Conservation (phyloP, 2,888 invertebrate species). For the Lissocephala sabroskyi region DNA sequence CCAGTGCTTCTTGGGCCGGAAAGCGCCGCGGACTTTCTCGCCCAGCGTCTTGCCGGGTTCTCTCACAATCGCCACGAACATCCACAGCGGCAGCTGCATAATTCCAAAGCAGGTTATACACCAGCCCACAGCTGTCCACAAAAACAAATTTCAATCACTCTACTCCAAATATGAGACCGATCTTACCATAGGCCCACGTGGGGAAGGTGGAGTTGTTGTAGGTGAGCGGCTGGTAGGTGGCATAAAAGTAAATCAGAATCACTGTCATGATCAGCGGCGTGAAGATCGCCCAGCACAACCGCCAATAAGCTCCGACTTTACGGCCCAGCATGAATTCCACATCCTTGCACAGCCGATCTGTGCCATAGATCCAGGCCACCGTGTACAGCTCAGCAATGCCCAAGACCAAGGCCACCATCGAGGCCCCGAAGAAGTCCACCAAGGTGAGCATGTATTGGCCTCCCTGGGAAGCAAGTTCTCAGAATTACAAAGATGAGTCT, state of each 20-base stretch:
- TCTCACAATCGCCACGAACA: conserved; percentile 61
- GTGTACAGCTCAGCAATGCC: conserved; percentile 80
- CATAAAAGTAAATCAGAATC: conserved; percentile 82
- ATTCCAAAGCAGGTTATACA: conserved; percentile 73
- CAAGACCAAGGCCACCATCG: conserved; percentile 81
- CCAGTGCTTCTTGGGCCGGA: conserved; percentile 75
- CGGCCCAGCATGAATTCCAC: conserved; percentile 85
- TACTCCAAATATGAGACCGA: too few relatives aligned
- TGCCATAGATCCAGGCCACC: conserved; percentile 83
- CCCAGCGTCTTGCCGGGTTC: conserved; percentile 58
- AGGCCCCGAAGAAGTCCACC: conserved; percentile 83
- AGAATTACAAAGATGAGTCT: neutral
- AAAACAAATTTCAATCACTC: neutral
- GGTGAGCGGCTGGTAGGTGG: conserved; percentile 75
- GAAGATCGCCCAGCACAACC: conserved; percentile 83
- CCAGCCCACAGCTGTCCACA: conserved; percentile 72
- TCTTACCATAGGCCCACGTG: conserved; percentile 76
- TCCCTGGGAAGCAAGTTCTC: conserved; percentile 73
- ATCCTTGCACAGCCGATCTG: conserved; percentile 80
- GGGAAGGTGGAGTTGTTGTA: conserved; percentile 79
- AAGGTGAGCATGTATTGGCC: conserved; percentile 82
- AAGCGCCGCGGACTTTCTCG: conserved; percentile 71
- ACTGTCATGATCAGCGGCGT: conserved; percentile 81
- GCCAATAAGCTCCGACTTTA: conserved; percentile 82
- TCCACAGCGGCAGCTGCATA: conserved; percentile 73